Evolutionary conservation across 2,888 invertebrate genomes (phyloP).

Genomic region (Abrostola triplasia): DNA sequence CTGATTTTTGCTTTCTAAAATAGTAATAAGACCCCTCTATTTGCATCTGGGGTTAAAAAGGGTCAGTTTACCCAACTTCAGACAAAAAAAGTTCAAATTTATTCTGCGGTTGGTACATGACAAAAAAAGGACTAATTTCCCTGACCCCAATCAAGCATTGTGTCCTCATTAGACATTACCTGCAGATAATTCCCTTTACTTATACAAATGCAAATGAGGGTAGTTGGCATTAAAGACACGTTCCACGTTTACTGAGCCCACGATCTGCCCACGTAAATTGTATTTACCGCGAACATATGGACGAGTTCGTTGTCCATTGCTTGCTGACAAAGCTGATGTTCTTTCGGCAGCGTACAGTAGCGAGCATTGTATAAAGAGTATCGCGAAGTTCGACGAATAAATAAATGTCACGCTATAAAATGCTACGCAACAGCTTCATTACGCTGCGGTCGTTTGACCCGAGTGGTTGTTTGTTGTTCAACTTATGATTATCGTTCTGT

Average conservation of each 20-base stretch:
- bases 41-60: background rate
- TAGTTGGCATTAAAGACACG: constrained; percentile 70
- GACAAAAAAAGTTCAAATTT: constrained; percentile 24
- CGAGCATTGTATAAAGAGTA: constrained; percentile 14
- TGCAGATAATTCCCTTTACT: constrained; percentile 62
- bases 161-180: constrained; percentile 62
- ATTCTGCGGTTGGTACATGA: constrained; percentile 16
- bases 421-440: constrained; percentile 55
- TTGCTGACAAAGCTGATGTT: constrained; percentile 16
- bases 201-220: constrained; percentile 67
- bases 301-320: constrained; percentile 50
- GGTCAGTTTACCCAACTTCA: background rate
- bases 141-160: constrained; percentile 50
- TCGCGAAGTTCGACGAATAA: constrained; percentile 2
- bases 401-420: constrained; percentile 12
- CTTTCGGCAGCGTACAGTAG: constrained; percentile 2
- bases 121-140: constrained; percentile 41
- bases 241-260: constrained; percentile 65
- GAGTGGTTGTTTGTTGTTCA: constrained; percentile 30
- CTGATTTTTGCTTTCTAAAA: too few relatives aligned
- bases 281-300: constrained; percentile 49
- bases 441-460: constrained; percentile 42
- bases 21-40: background rate
- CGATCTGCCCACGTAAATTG: constrained; percentile 44
- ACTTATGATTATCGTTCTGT: constrained; percentile 24